phyloP scores from a whole-genome alignment of 1,140 invertebrate genomes.

The Batillaria attramentaria region DNA sequence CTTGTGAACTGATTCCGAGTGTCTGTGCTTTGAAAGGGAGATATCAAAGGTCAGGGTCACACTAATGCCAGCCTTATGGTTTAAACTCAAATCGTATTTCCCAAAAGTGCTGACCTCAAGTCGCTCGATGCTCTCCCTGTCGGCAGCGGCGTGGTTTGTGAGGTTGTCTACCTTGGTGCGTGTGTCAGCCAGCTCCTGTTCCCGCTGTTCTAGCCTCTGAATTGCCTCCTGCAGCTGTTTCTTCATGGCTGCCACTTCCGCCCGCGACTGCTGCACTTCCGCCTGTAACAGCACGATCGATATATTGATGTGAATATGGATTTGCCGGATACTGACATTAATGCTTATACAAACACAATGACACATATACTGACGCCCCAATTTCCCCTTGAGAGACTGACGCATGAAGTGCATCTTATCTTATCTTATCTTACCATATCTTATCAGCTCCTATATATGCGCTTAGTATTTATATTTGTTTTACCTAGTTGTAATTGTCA shows the following conservation, averaged over 20 bases:
- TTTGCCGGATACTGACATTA: not conserved
- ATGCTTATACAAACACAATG: not conserved
- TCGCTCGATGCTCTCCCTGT: not conserved
- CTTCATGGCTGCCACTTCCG: not conserved
- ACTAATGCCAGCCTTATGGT: too few relatives aligned
- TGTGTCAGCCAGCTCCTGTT: slow-evolving; percentile 1
- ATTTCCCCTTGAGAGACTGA: too few relatives aligned
- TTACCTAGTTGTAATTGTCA: too few relatives aligned
- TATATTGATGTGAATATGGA: not conserved
- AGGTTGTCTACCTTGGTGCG: slow-evolving; percentile 14
- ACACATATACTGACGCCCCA: not conserved
- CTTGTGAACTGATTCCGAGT: too few relatives aligned
- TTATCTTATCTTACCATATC: too few relatives aligned
- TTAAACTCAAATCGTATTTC: too few relatives aligned
- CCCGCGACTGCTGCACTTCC: slow-evolving; percentile 12
- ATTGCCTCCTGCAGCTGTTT: slow-evolving; percentile 12
- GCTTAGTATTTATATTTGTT: too few relatives aligned
- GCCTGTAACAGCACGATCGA: not conserved
- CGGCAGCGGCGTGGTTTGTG: slow-evolving; percentile 9
- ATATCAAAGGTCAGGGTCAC: too few relatives aligned
- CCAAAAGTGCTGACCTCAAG: slow-evolving; percentile 19
- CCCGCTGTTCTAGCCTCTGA: not conserved
- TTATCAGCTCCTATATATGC: too few relatives aligned
- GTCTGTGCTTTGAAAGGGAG: too few relatives aligned
- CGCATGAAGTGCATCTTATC: too few relatives aligned